Evolutionary conservation across 2,113 vertebrate genomes (phyloP).

Genomic region (Gambusia holbrooki): DNA sequence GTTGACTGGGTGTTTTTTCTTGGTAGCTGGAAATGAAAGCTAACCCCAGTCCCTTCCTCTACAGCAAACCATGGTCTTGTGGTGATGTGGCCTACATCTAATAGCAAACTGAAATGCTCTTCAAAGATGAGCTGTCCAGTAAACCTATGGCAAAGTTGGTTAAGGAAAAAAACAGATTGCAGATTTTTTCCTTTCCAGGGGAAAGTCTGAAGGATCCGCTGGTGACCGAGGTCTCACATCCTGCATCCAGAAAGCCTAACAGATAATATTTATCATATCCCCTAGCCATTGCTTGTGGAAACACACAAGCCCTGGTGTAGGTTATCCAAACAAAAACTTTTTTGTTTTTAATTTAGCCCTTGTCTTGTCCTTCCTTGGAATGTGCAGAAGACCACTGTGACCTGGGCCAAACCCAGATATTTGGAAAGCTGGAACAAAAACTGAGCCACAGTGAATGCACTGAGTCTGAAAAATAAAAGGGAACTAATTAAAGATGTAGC

Average conservation of each 20-base stretch:
- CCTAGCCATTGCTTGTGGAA: conserved; percentile 2
- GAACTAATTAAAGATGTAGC: conserved; percentile 30
- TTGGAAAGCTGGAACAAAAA: conserved; percentile 1
- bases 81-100: conserved; percentile 28
- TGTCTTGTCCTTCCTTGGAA: conserved; percentile 22
- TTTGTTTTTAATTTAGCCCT: conserved; percentile 27
- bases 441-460: conserved; percentile 13
- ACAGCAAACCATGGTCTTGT: conserved; percentile 22
- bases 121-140: conserved; percentile 31
- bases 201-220: neutral
- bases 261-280: neutral
- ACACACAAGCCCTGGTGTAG: conserved; percentile 4
- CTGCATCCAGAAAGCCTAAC: neutral
- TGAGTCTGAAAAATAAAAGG: conserved; percentile 12
- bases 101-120: conserved; percentile 11
- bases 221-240: conserved; percentile 2
- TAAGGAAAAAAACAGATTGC: neutral
- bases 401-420: conserved; percentile 17
- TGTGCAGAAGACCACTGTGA: conserved; percentile 39
- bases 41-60: conserved; percentile 14
- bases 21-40: conserved; percentile 46
- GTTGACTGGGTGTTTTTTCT: conserved; percentile 33
- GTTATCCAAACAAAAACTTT: neutral
- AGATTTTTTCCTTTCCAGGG: neutral
- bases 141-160: conserved; percentile 1